Evolutionary conservation across 2,888 invertebrate species (phyloP).

Genomic region (Polietes domitor): DNA sequence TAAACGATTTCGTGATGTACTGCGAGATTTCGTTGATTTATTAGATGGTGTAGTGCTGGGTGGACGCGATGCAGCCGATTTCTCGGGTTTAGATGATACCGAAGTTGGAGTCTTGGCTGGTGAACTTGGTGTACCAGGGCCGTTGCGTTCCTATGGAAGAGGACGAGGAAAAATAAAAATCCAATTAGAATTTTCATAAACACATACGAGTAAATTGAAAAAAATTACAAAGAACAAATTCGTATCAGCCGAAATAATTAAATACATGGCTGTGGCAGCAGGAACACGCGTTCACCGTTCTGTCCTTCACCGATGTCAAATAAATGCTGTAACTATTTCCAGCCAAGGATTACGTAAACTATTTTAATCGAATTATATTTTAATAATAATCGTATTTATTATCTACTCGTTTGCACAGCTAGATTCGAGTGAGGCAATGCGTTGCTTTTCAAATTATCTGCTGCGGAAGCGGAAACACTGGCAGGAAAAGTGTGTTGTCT

Average conservation of each 20-base stretch:
- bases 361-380: slow-evolving; percentile 40
- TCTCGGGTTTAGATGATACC: slow-evolving; percentile 78
- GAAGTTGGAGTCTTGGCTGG: slow-evolving; percentile 86
- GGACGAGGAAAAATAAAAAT: neutral
- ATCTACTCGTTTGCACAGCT: neutral
- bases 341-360: neutral
- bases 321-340: neutral
- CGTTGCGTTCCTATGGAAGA: slow-evolving; percentile 84
- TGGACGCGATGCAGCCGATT: slow-evolving; percentile 79
- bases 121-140: slow-evolving; percentile 84
- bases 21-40: slow-evolving; percentile 80
- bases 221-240: slow-evolving; percentile 73
- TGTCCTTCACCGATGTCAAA: too few relatives aligned
- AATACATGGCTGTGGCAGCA: slow-evolving; percentile 71
- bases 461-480: slow-evolving; percentile 31
- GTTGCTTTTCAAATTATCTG: slow-evolving; percentile 53
- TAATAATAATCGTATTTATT: slow-evolving; percentile 34
- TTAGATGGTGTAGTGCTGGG: slow-evolving; percentile 81
- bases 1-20: slow-evolving; percentile 80
- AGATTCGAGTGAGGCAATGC: slow-evolving; percentile 40
- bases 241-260: slow-evolving; percentile 75
- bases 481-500: slow-evolving; percentile 43
- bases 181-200: neutral
- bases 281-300: too few relatives aligned
- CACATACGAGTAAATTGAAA: neutral